These are phyloP conservation scores for Cryptus armator DNA, from an alignment of 2,888 invertebrate genomes.

Conservation along the genomic window DNA sequence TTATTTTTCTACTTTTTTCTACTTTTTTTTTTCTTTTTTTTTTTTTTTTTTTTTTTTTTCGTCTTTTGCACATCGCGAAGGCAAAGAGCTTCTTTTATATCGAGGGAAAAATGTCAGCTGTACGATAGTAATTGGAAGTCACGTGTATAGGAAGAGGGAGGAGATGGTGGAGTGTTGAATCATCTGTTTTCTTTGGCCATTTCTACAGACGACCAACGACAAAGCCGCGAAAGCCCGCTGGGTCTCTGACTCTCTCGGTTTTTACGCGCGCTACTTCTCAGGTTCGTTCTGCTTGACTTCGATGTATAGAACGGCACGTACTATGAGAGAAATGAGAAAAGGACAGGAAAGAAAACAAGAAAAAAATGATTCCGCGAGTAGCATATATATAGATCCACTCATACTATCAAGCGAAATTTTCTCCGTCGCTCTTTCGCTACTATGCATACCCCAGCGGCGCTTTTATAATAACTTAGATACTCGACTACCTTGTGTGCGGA, in stretches of 20 bases:
- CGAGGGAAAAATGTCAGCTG: slow-evolving; percentile 25
- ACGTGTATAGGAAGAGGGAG: not conserved
- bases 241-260: not conserved
- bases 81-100: slow-evolving; percentile 3
- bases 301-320: not conserved
- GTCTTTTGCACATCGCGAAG: not conserved
- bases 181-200: slow-evolving; percentile 29
- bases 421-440: not conserved
- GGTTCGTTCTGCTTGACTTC: not conserved
- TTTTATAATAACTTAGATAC: slow-evolving; percentile 51
- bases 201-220: not conserved
- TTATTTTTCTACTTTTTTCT: not conserved
- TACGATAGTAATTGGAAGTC: slow-evolving; percentile 21
- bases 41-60: slow-evolving; percentile 11
- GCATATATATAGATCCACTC: slow-evolving; percentile 2
- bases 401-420: not conserved
- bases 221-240: not conserved
- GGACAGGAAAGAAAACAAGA: not conserved
- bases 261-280: not conserved
- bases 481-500: not conserved
- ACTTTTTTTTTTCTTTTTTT: slow-evolving; percentile 8
- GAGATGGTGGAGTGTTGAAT: not conserved
- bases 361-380: not conserved
- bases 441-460: slow-evolving; percentile 36
- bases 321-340: not conserved